Percentiles rank a stretch among this genome's conserved stretches.
These are phyloP conservation scores for Siphlonurus alternatus DNA, from an alignment of 2,888 invertebrate genomes.

Conservation along the genomic window DNA sequence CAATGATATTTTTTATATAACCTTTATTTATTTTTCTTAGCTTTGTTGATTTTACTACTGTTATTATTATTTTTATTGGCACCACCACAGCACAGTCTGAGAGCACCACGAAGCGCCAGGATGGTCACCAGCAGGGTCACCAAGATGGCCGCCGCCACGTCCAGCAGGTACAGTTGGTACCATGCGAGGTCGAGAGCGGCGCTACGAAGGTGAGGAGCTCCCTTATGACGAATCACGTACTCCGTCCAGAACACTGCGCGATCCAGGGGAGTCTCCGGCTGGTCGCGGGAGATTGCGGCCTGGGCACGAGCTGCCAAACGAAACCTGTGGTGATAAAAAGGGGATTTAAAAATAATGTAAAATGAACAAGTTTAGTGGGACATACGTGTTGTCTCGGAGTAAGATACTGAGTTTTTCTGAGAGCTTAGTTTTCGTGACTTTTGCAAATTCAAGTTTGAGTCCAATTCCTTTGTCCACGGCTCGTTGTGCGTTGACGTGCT, in stretches of 20 bases:
- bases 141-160: slow-evolving; percentile 10
- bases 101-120: too few relatives aligned
- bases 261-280: slow-evolving; percentile 19
- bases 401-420: not conserved
- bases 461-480: slow-evolving; percentile 37
- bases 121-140: not conserved
- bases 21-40: too few relatives aligned
- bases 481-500: slow-evolving; percentile 38
- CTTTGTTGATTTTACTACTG: too few relatives aligned
- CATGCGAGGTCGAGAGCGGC: slow-evolving; percentile 13
- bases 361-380: too few relatives aligned
- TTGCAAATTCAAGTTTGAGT: slow-evolving; percentile 12
- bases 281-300: slow-evolving; percentile 11
- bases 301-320: not conserved
- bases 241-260: slow-evolving; percentile 22
- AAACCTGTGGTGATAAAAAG: too few relatives aligned
- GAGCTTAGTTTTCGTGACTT: not conserved
- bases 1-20: too few relatives aligned
- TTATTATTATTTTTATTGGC: too few relatives aligned
- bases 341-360: too few relatives aligned
- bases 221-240: slow-evolving; percentile 22
- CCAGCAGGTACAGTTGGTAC: slow-evolving; percentile 14
- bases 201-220: slow-evolving; percentile 16
- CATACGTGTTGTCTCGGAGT: not conserved
- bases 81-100: too few relatives aligned